A percentile compares a stretch with the other conserved stretches of the same genome.
Conservation (phyloP, 2,113 vertebrate genomes). For the Salvelinus sp. region DNA sequence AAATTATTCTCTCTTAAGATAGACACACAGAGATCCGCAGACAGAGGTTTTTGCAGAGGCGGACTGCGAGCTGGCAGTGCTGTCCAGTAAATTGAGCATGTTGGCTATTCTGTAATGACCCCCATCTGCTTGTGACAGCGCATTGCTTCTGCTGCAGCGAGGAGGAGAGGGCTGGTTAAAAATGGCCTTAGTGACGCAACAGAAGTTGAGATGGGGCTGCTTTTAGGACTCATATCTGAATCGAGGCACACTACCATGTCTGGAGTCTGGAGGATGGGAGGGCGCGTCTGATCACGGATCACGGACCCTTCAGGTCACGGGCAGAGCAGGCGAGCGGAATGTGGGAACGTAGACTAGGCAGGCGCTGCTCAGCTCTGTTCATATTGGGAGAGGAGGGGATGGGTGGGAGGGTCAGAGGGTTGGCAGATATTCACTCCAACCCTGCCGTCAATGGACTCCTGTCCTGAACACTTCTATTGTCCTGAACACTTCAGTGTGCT, state of each 20-base stretch:
- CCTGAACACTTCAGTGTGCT: too few species aligned
- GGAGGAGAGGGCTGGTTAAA: constrained; percentile 55
- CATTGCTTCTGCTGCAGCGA: not conserved
- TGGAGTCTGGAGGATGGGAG: constrained; percentile 5
- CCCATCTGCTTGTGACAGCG: constrained; percentile 63
- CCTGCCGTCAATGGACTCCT: not conserved
- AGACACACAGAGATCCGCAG: constrained; percentile 9
- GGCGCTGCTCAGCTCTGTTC: too few species aligned
- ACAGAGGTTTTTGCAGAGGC: constrained; percentile 28
- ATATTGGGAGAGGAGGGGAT: not conserved
- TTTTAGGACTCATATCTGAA: constrained; percentile 38
- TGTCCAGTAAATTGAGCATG: constrained; percentile 59
- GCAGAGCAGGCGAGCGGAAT: constrained; percentile 52
- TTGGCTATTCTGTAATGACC: constrained; percentile 68
- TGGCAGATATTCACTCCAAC: not conserved
- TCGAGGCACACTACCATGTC: constrained; percentile 35
- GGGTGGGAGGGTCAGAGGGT: not conserved
- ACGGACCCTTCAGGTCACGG: constrained; percentile 56
- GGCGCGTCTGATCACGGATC: constrained; percentile 47
- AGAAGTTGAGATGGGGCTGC: constrained; percentile 54
- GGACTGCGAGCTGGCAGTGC: constrained; percentile 45
- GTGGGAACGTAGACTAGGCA: constrained; percentile 22
- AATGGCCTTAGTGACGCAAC: constrained; percentile 54
- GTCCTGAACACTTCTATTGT: too few species aligned
- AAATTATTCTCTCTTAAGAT: constrained; percentile 39